Base-by-base conservation (phyloP, 2,888 invertebrate species). In the Tiliacea aurago region DNA sequence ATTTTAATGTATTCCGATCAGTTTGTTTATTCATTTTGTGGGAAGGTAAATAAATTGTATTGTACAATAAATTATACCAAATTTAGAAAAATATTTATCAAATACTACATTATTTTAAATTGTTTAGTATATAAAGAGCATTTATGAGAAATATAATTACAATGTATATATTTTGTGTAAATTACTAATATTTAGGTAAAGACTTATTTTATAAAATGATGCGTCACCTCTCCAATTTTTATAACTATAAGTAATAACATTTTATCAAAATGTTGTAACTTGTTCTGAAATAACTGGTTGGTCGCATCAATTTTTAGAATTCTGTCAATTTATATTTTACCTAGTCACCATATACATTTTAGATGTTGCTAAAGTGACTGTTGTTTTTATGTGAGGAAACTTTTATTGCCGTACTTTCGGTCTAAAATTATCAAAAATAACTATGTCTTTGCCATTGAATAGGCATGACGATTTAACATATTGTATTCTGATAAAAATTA, bases 121-220 rank as follows among this genome's bases (percentile, higher is more conserved):
- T 56, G 20, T 45, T 62, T 76, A 53, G 43, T 69, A 67, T 72
- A 51, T 67, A 49, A 61, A 72, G 11, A 67, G 15, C 37, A 53
- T 28, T 28, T 70, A 33, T 49, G 77, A 71, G 59, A 73, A 62
- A 69, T 69, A 84, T 73, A 59, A 73, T 56, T 67, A 66, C 51
- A 78, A 70, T 86, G 86, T 84, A 85, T 76, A 85, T 82, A 86
- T 78, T 79, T 83, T 86, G 85, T 86, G 85, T 85, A 85, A 78
- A 78, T 64, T 70, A 70, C 18, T 76, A 70, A 62, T 68, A 79
- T 68, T 66, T 51, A 77, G 72, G 66, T 80, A 65, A 84, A 64
- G 67, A 58, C 63, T 75, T 73, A 59, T 80, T 76, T 70, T 69
- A 37, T 62, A 76, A 74, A 58, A 80, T 78, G 85, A 84, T 85